Base-by-base conservation (phyloP, 2,888 invertebrate species). In the Archips crataeganus region DNA sequence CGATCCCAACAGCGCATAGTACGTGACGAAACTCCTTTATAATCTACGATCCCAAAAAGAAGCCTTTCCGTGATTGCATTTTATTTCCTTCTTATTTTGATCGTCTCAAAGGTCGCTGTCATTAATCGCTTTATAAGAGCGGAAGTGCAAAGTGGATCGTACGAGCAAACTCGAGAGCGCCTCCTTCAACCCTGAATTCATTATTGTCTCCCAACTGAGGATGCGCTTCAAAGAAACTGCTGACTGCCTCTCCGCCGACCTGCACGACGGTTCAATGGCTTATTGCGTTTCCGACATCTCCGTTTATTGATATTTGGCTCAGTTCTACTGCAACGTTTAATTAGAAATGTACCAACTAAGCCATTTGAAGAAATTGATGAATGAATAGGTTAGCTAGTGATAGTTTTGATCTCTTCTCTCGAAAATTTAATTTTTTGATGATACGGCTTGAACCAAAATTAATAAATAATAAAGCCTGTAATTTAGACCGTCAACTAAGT, bases 211-310 rank as follows among this genome's bases (percentile, higher is more conserved):
- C 87, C 80, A 86, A 84, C 86, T 83, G 85, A 88, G 84, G 89
- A 89, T 88, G 90, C 87, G 89, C 88, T 87, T 92, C 90, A 92
- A 93, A 92, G 91, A 91, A 92, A 91, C 86, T 90, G 92, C 93
- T 92, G 92, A 92, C 88, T 88, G 86, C 83, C 82, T 82, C 84
- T 84, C 84, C 79, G 81, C 79, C 84, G 83, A 83, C 82, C 83
- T 84, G 84, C 81, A 83, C 85, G 82, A 84, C 81, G 82, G 80
- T 85, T 87, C 84, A 84, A 84, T 85, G 85, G 85, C 88, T 87
- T 91, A 91, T 91, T 93, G 89, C 90, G 84, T 86, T 88, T 89
- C 87, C 80, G 82, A 83, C 71, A 83, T 85, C 83, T 84, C 81
- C 76, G 77, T 84, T 85, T 87, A 88, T 87, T 86, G 85, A 85